Percentiles rank a stretch among this genome's conserved stretches.
Conservation (phyloP, 2,113 vertebrate species). For the Pseudonaja textilis region DNA sequence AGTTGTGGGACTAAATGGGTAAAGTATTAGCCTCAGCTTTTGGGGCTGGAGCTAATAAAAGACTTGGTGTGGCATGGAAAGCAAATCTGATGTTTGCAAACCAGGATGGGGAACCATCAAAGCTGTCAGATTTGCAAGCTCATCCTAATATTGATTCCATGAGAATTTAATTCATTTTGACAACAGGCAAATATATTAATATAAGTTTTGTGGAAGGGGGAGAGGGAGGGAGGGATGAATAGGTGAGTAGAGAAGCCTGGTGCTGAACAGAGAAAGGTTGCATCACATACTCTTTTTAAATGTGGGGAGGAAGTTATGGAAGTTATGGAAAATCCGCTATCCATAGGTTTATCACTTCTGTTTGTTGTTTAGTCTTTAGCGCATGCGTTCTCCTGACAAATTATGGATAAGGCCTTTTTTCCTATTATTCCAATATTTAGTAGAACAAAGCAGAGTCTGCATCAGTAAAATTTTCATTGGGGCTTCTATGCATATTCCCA, state of each 20-base stretch:
- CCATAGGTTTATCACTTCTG: neutral
- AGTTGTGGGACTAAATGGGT: neutral
- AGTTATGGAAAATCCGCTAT: neutral
- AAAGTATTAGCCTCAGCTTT: neutral
- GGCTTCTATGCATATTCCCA: neutral
- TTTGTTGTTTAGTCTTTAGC: neutral
- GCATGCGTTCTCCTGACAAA: neutral
- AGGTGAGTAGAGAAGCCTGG: neutral
- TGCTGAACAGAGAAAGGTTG: neutral
- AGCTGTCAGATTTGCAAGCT: neutral
- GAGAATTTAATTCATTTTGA: neutral
- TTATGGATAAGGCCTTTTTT: neutral
- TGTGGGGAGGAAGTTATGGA: neutral
- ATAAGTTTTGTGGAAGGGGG: neutral
- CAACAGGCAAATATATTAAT: neutral
- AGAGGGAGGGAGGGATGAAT: neutral
- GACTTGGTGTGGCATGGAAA: too few relatives aligned
- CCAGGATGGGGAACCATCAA: neutral
- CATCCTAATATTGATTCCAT: neutral
- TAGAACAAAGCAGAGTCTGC: neutral
- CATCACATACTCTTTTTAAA: neutral
- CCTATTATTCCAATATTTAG: neutral
- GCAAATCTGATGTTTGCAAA: neutral
- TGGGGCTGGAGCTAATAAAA: neutral
- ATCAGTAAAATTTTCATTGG: neutral